Base-by-base conservation (phyloP, 2,888 invertebrate species). In the Melolontha melolontha region DNA sequence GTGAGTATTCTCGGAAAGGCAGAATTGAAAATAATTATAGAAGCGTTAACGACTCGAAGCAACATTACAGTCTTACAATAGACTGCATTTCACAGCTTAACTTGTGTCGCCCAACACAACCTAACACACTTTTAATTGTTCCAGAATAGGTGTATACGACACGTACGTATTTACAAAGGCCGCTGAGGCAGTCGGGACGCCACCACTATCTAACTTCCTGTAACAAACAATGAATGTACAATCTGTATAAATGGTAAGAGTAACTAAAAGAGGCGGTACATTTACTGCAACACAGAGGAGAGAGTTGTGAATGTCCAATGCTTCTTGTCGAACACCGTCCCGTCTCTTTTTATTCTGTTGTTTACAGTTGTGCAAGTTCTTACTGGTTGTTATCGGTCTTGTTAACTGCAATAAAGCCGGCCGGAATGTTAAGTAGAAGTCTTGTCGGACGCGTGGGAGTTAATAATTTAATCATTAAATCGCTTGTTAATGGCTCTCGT, bases 41-140 rank as follows among this genome's bases (percentile, higher is more conserved):
- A 47, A 50, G 59, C 59, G 57, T 66, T 66, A 66, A 66, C 66
- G 4, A 44, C 44, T 34, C 22, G 14, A 55, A 59, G 59, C 41
- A 70, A 66, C 70, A 66, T 67, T 54, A 39, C 14, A 5, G 8
- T 16, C 14, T 59, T 22, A 75, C 73, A 77, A 76, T 74, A 67
- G 72, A 71, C 72, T 71, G 73, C 73, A 74, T 75, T 75, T 74
- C 73, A 50, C 27, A 34, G 17, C 47, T n/a, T 57, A 55, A 49
- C 66, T n/a, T 72, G 72, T 71, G 72, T 75, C 73, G 72, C 44
- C 72, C 74, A 72, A 73, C 73, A 71, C 16, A 50, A 66, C 57
- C 72, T 72, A 73, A 76, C 74, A 75, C 73, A 72, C 70, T 74
- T 77, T 74, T 73, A 74, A 75, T 75, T 75, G 76, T 76, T 64